A percentile compares a stretch with the other conserved stretches of the same genome.
phyloP scores from a whole-genome alignment of 2,888 invertebrate genomes.

The Andrena flavipes region DNA sequence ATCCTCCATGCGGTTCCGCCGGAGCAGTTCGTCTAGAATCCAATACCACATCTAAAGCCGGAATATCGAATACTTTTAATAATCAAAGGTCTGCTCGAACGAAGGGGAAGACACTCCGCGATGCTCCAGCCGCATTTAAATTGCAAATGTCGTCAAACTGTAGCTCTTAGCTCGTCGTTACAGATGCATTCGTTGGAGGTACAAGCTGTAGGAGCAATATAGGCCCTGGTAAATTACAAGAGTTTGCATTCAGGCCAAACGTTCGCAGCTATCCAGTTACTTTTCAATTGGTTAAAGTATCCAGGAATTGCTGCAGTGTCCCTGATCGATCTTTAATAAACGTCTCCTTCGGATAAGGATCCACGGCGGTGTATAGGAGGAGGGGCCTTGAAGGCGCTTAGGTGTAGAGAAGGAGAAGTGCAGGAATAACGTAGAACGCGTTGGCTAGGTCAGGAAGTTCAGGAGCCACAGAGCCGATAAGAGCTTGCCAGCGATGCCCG shows the following conservation, averaged over 20 bases:
- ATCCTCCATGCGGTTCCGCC: background rate
- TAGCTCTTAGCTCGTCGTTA: conserved; percentile 41
- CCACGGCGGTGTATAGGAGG: conserved; percentile 47
- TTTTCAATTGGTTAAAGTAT: conserved; percentile 61
- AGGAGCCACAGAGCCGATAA: conserved; percentile 78
- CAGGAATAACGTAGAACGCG: conserved; percentile 72
- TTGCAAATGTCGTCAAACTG: conserved; percentile 52
- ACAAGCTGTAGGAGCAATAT: conserved; percentile 30
- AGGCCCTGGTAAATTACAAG: conserved; percentile 38
- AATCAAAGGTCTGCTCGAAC: conserved; percentile 24
- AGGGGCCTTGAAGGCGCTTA: conserved; percentile 52
- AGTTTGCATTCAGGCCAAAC: conserved; percentile 46
- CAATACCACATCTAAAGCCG: conserved; percentile 9
- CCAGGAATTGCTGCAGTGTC: conserved; percentile 59
- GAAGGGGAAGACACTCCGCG: conserved; percentile 19
- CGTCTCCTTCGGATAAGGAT: conserved; percentile 60
- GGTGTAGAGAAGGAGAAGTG: conserved; percentile 48
- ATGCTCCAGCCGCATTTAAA: conserved; percentile 37
- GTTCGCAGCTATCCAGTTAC: conserved; percentile 46
- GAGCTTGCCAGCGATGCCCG: conserved; percentile 79
- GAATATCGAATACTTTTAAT: conserved; percentile 47
- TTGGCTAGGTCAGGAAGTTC: conserved; percentile 80
- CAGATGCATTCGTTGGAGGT: conserved; percentile 48
- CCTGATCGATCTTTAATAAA: conserved; percentile 77
- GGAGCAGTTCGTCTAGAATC: background rate